Evolutionary conservation across 2,113 vertebrate species (phyloP), one percentile per base, ranked within the genome.

Genomic region (Eudyptes chrysolophus): DNA sequence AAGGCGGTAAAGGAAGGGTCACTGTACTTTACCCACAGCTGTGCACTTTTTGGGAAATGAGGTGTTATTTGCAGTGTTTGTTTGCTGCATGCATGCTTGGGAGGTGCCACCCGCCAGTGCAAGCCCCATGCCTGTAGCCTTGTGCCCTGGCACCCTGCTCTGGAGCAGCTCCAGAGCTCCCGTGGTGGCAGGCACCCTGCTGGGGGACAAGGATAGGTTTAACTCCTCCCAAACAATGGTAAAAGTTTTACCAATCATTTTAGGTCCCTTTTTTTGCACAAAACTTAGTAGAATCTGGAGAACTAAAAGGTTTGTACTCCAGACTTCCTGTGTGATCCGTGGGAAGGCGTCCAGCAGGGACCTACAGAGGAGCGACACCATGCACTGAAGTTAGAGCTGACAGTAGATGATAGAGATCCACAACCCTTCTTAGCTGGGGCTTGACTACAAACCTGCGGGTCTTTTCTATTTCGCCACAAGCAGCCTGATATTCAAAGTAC

Each of bases 331-430:
- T 71, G 46, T 38, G 36, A 71, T 60, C 58, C 9, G 6, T 27
- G 25, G 19, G 20, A 76, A 75, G 34, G 38, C 38, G 55, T 51
- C 54, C 52, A 25, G 40, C 51, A n/a, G 13, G 9, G 13, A 57
- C 13, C 21, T 25, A 13, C 0, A 0, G 36, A 36, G 44, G 7
- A 48, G 42, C 29, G 75, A 69, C 15, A 5, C 11, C 5, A 0
- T 21, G 34, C 16, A 9, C 61, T 42, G 19, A 66, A 38, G 22
- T n/a, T 69, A 60, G 52, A 54, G 38, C 34, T 57, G 38, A 34
- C 38, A 44, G 48, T 26, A 40, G 32, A 5, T 24, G 25, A 36
- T 16, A 78, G 38, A 74, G 30, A 34, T 36, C 29, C 16, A 13
- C 36, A 42, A 54, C 34, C 4, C 20, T 52, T 34, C 62, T 48